Conservation (phyloP, 2,797 vertebrate species). For the Acropternis orthonyx region DNA sequence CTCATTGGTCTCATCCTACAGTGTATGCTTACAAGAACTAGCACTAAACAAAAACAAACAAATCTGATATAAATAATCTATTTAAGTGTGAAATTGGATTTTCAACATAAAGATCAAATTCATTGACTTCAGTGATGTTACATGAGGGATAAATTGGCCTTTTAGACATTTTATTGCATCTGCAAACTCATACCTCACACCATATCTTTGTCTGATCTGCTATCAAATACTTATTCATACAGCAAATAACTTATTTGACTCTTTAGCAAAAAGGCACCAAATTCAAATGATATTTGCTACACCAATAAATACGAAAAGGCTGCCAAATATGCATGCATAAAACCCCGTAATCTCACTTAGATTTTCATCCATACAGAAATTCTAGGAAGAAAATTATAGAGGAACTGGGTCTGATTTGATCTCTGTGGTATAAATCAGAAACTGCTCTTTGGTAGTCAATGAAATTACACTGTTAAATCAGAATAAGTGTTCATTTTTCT, state of each 20-base stretch:
- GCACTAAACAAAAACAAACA: conserved; percentile 43
- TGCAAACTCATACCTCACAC: background rate
- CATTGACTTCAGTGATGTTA: conserved; percentile 41
- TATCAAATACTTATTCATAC: conserved; percentile 52
- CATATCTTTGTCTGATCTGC: conserved; percentile 56
- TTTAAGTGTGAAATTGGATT: conserved; percentile 70
- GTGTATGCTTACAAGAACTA: conserved; percentile 7
- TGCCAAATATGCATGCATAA: conserved; percentile 9
- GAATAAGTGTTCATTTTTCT: background rate
- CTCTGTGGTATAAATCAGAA: conserved; percentile 44
- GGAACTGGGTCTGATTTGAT: conserved; percentile 36
- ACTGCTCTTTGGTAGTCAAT: conserved; percentile 23
- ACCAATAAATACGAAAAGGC: conserved; percentile 17
- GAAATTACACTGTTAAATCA: conserved; percentile 32
- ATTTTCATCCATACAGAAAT: conserved; percentile 13
- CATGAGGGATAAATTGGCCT: conserved; percentile 49
- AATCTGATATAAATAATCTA: conserved; percentile 61
- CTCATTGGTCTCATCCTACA: conserved; percentile 12
- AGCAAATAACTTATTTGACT: conserved; percentile 49
- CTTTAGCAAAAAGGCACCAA: conserved; percentile 37
- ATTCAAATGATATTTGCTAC: conserved; percentile 50
- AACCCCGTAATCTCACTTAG: conserved; percentile 35
- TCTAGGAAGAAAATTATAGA: conserved; percentile 9
- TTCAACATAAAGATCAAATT: conserved; percentile 64
- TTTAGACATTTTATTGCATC: conserved; percentile 55